Percentiles rank a stretch among this genome's conserved stretches.
These are phyloP conservation scores for Caenorhabditis remanei DNA, from an alignment of 1,140 invertebrate species.

Conservation along the genomic window DNA sequence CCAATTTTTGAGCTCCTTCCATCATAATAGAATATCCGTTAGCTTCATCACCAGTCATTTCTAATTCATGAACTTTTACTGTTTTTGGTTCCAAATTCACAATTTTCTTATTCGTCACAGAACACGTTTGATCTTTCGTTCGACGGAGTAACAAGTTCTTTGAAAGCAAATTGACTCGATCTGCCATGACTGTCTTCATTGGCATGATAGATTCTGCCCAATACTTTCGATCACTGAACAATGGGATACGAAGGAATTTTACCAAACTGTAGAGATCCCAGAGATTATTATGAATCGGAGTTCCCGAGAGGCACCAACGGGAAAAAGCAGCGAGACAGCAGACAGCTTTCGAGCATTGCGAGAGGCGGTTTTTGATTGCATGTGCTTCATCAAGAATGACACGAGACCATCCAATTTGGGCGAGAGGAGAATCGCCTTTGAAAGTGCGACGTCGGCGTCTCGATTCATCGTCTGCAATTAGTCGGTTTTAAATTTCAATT, in stretches of 20 bases:
- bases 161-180: slow-evolving; percentile 72
- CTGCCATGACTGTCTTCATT: slow-evolving; percentile 57
- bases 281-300: slow-evolving; percentile 93
- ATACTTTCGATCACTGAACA: slow-evolving; percentile 80
- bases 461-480: background rate
- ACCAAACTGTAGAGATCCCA: slow-evolving; percentile 89
- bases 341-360: slow-evolving; percentile 84
- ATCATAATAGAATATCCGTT: slow-evolving; percentile 71
- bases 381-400: slow-evolving; percentile 94
- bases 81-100: slow-evolving; percentile 67
- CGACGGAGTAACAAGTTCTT: slow-evolving; percentile 74
- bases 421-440: slow-evolving; percentile 78
- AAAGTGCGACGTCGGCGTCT: slow-evolving; percentile 8
- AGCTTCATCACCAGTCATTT: slow-evolving; percentile 67
- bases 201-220: slow-evolving; percentile 80
- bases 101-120: slow-evolving; percentile 70
- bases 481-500: background rate
- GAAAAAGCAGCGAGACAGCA: slow-evolving; percentile 82
- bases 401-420: slow-evolving; percentile 85
- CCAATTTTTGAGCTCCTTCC: slow-evolving; percentile 71
- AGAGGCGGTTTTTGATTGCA: slow-evolving; percentile 88
- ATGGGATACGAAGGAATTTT: slow-evolving; percentile 81
- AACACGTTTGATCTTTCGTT: slow-evolving; percentile 72
- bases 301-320: slow-evolving; percentile 90
- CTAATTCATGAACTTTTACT: slow-evolving; percentile 67